These are phyloP conservation scores for Scyliorhinus canicula DNA, from an alignment of 2,797 vertebrate genomes.

Conservation along the genomic window DNA sequence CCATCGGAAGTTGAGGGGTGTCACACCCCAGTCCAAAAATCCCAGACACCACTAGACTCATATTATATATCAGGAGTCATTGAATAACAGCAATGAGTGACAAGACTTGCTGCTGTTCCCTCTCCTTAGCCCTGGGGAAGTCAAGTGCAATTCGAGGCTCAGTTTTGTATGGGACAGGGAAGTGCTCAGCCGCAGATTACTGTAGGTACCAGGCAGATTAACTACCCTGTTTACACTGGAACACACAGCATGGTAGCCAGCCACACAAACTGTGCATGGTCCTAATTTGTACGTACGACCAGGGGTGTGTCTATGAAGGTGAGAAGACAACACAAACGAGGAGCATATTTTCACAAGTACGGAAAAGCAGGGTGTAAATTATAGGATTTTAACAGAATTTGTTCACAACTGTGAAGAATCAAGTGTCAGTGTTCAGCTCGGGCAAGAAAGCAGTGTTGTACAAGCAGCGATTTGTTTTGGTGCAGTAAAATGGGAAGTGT, in stretches of 20 bases:
- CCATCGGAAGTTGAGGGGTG: too few relatives aligned
- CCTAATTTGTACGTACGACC: background rate
- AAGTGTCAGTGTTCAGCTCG: background rate
- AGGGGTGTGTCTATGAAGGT: background rate
- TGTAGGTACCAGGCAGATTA: background rate
- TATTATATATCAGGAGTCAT: background rate
- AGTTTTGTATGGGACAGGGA: background rate
- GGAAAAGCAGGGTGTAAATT: background rate
- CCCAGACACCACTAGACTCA: background rate
- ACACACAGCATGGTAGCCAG: background rate
- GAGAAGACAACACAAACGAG: background rate
- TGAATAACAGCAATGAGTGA: too few relatives aligned
- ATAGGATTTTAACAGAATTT: slow-evolving; percentile 6
- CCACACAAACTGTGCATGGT: background rate
- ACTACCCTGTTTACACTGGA: background rate
- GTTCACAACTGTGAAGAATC: background rate
- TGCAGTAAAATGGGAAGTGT: background rate
- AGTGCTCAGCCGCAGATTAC: background rate
- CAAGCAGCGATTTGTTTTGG: background rate
- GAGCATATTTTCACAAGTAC: slow-evolving; percentile 6
- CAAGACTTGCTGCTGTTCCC: background rate
- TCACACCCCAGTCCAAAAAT: background rate
- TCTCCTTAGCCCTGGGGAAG: background rate
- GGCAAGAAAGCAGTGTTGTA: background rate
- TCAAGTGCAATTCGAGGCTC: background rate